Evolutionary conservation across 1,140 invertebrate genomes (phyloP).

Genomic region (Plutomurus gul): DNA sequence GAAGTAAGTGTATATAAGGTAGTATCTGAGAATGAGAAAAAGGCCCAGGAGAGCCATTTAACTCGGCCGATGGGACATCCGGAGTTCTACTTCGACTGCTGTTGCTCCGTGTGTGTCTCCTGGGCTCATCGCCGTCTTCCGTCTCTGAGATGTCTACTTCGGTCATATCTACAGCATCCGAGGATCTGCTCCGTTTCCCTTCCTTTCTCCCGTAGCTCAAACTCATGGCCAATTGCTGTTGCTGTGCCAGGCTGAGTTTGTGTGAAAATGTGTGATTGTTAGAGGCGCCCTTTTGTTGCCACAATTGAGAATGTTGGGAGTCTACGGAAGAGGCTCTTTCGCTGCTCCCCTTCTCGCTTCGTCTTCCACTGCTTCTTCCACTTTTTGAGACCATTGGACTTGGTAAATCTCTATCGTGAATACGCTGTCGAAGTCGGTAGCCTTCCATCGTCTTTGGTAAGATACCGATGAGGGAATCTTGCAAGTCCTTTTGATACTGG

Average conservation of each 20-base stretch:
- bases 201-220: neutral
- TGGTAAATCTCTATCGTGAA: neutral
- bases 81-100: slow-evolving; percentile 43
- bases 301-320: neutral
- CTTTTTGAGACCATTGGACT: neutral
- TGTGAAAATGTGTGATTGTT: neutral
- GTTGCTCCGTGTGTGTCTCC: slow-evolving; percentile 5
- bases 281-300: neutral
- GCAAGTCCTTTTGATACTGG: neutral
- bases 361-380: neutral
- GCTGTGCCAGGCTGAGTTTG: neutral
- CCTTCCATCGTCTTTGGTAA: neutral
- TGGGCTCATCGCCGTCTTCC: slow-evolving; percentile 38
- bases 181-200: slow-evolving; percentile 24
- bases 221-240: neutral
- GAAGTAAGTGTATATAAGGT: slow-evolving; percentile 48
- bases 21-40: slow-evolving; percentile 46
- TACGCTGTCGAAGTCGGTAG: neutral
- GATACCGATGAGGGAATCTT: neutral
- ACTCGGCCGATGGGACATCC: slow-evolving; percentile 22
- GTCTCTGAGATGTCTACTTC: slow-evolving; percentile 31
- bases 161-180: slow-evolving; percentile 4
- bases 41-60: slow-evolving; percentile 41
- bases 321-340: neutral
- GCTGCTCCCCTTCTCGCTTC: neutral